phyloP scores from a whole-genome alignment of 2,113 vertebrate genomes.

The Corydoras maculifer region DNA sequence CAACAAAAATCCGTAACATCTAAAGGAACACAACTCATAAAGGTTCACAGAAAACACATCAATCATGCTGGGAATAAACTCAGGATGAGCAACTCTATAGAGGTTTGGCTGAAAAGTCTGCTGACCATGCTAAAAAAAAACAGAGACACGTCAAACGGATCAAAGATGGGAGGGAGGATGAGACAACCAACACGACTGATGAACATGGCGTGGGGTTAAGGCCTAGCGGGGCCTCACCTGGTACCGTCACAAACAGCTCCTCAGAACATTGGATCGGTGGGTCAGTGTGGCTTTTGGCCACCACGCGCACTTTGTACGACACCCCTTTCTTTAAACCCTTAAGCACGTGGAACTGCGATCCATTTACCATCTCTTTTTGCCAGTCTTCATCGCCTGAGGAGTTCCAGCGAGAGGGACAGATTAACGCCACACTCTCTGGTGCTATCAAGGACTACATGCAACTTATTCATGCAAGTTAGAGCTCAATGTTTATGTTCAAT shows the following conservation, averaged over 20 bases:
- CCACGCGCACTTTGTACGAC: constrained; percentile 87
- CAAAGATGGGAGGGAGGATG: neutral
- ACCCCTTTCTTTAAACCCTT: constrained; percentile 87
- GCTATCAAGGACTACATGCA: constrained; percentile 12
- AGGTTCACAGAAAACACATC: too few species aligned
- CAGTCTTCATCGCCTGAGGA: constrained; percentile 85
- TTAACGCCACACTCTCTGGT: constrained; percentile 31
- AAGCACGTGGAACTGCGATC: constrained; percentile 84
- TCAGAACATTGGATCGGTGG: constrained; percentile 74
- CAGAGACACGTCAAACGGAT: neutral
- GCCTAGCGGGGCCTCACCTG: constrained; percentile 79
- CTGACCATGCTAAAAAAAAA: constrained; percentile 14
- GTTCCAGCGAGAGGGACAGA: constrained; percentile 59
- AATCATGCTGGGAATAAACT: too few species aligned
- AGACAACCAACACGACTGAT: constrained; percentile 10
- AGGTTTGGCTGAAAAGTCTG: neutral
- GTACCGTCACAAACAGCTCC: constrained; percentile 83
- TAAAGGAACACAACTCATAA: too few species aligned
- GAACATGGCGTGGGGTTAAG: constrained; percentile 29
- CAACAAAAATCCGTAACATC: neutral
- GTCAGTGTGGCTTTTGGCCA: constrained; percentile 77
- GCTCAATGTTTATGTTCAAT: neutral
- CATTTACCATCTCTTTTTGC: constrained; percentile 88
- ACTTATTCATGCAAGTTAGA: constrained; percentile 21
- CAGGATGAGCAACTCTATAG: neutral